These are phyloP conservation scores for Dolichopus griseipennis DNA, from an alignment of 2,888 invertebrate genomes.

Conservation along the genomic window DNA sequence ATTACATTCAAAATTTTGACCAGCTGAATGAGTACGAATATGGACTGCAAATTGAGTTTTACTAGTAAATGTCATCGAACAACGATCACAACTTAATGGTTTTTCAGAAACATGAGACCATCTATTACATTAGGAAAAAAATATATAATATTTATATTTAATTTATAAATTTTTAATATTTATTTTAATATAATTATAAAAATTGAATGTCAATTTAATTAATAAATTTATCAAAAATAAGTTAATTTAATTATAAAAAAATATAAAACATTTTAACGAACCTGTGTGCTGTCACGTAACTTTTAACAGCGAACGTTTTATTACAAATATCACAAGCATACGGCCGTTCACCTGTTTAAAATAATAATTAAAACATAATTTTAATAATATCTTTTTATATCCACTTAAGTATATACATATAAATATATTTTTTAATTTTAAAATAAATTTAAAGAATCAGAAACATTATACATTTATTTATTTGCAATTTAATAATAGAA, in stretches of 20 bases:
- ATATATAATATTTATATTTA: too few relatives aligned
- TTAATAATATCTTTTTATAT: conserved; percentile 12
- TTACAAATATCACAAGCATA: conserved; percentile 72
- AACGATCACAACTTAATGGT: conserved; percentile 61
- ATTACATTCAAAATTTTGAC: conserved; percentile 63
- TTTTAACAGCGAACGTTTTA: conserved; percentile 72
- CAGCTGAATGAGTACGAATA: conserved; percentile 63
- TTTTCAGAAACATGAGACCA: conserved; percentile 73
- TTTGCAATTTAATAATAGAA: not conserved
- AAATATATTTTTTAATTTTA: conserved; percentile 9
- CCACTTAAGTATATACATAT: conserved; percentile 12
- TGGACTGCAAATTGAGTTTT: conserved; percentile 68
- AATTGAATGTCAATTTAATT: too few relatives aligned
- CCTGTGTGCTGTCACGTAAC: conserved; percentile 70
- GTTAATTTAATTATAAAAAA: too few relatives aligned
- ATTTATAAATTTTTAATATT: too few relatives aligned
- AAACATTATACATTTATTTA: not conserved
- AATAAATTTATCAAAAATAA: too few relatives aligned
- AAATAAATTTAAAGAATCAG: conserved; percentile 8
- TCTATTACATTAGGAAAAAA: conserved; percentile 41
- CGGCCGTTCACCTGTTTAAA: conserved; percentile 57
- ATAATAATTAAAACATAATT: conserved; percentile 8
- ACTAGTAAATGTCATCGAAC: conserved; percentile 64
- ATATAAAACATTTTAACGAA: conserved; percentile 29
- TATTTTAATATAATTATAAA: too few relatives aligned